phyloP scores from a whole-genome alignment of 2,113 vertebrate genomes.

The Burhinus bistriatus region DNA sequence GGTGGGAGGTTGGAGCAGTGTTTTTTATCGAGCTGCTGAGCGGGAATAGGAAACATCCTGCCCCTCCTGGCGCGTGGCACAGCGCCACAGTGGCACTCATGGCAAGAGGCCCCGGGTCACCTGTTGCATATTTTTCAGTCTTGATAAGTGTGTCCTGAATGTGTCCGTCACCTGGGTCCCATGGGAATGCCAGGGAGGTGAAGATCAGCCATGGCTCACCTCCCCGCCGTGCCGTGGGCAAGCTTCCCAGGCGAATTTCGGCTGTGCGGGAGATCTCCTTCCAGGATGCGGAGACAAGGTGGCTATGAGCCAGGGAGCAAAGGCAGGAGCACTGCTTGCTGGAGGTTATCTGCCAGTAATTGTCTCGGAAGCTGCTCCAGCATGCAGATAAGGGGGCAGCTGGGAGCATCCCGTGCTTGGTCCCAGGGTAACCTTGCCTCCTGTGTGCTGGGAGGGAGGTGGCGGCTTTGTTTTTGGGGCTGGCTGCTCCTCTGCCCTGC shows the following conservation, averaged over 20 bases:
- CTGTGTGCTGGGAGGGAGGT: not conserved
- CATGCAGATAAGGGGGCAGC: not conserved
- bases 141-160: not conserved
- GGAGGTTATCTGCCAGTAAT: not conserved
- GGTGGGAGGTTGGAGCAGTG: not conserved
- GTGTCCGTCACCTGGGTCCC: not conserved
- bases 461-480: not conserved
- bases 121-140: not conserved
- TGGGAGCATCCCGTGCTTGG: rapidly evolving
- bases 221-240: rapidly evolving
- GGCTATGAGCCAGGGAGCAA: not conserved
- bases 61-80: not conserved
- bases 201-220: not conserved
- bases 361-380: not conserved
- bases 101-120: not conserved
- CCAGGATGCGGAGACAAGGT: not conserved
- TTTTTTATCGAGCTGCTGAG: not conserved
- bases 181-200: not conserved
- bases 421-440: not conserved
- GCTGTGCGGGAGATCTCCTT: not conserved
- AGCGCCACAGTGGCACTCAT: rapidly evolving
- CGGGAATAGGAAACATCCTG: not conserved
- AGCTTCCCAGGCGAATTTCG: not conserved
- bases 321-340: not conserved
- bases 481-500: not conserved